These are phyloP conservation scores for Chrysemys picta DNA, from an alignment of 2,113 vertebrate genomes.

Conservation along the genomic window DNA sequence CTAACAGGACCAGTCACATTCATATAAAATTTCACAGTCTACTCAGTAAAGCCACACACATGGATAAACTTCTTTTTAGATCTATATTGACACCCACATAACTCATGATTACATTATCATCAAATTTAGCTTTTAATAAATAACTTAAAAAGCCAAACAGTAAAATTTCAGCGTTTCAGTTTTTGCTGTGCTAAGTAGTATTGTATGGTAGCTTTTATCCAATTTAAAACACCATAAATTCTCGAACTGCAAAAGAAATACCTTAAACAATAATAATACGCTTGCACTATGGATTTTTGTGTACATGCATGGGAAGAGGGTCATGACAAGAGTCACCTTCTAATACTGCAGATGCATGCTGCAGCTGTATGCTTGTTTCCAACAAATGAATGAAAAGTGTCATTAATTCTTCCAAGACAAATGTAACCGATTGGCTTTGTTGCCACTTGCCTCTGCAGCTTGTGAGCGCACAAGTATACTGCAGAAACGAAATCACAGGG, in stretches of 20 bases:
- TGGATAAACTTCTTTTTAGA: background rate
- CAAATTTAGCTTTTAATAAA: background rate
- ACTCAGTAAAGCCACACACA: background rate
- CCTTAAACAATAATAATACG: constrained; percentile 7
- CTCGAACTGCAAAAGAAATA: background rate
- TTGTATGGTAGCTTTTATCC: background rate
- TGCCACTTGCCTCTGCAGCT: constrained; percentile 65
- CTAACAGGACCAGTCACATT: background rate
- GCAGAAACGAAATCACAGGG: constrained; percentile 66
- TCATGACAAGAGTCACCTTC: constrained; percentile 37
- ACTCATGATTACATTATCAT: background rate
- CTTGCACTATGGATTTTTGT: background rate
- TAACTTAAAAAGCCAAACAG: background rate
- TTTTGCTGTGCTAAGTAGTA: background rate
- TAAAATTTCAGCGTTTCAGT: background rate
- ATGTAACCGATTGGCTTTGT: constrained; percentile 78
- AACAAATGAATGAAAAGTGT: constrained; percentile 70
- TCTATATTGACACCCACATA: background rate
- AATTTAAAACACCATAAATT: background rate
- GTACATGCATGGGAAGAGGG: background rate
- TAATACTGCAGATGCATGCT: constrained; percentile 33
- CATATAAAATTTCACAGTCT: background rate
- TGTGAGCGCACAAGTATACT: constrained; percentile 53
- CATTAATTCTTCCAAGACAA: constrained; percentile 78
- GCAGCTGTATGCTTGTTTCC: constrained; percentile 62